Conservation (phyloP, 2,797 vertebrate genomes). For the Chaetodon trifasciatus region DNA sequence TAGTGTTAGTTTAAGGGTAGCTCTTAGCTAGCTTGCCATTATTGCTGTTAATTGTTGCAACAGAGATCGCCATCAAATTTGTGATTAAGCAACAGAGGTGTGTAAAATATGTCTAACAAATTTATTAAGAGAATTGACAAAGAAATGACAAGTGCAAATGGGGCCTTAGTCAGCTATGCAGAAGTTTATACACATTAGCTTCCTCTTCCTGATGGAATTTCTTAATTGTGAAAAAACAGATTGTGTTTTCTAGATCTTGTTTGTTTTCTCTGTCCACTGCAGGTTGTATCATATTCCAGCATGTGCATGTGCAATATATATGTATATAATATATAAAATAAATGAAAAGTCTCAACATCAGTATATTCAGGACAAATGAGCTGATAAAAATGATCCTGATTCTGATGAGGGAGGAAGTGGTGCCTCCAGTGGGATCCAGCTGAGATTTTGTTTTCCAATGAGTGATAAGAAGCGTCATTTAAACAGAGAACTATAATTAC, state of each 20-base stretch:
- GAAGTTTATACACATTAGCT: neutral
- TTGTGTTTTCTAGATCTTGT: neutral
- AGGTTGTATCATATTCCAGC: neutral
- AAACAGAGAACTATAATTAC: conserved; percentile 45
- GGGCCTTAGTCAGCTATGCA: neutral
- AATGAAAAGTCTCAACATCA: neutral
- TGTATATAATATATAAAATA: no score
- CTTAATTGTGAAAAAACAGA: neutral
- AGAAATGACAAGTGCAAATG: neutral
- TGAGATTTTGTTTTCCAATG: conserved; percentile 41
- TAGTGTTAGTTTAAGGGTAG: neutral
- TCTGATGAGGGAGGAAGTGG: conserved; percentile 15
- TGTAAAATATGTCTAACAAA: conserved; percentile 3
- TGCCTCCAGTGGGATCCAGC: conserved; percentile 26
- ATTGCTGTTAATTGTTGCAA: neutral
- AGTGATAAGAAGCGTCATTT: conserved; percentile 41
- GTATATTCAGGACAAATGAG: conserved; percentile 17
- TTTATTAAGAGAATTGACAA: neutral
- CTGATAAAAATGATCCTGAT: conserved; percentile 10
- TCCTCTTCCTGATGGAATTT: neutral
- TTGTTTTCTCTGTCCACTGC: neutral
- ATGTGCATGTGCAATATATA: neutral
- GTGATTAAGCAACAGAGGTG: neutral
- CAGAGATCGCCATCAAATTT: conserved; percentile 12
- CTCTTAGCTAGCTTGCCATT: neutral